Percentiles rank a stretch among this genome's conserved stretches.
These are phyloP conservation scores for Xenus cinereus DNA, from an alignment of 2,113 vertebrate genomes.

Conservation along the genomic window DNA sequence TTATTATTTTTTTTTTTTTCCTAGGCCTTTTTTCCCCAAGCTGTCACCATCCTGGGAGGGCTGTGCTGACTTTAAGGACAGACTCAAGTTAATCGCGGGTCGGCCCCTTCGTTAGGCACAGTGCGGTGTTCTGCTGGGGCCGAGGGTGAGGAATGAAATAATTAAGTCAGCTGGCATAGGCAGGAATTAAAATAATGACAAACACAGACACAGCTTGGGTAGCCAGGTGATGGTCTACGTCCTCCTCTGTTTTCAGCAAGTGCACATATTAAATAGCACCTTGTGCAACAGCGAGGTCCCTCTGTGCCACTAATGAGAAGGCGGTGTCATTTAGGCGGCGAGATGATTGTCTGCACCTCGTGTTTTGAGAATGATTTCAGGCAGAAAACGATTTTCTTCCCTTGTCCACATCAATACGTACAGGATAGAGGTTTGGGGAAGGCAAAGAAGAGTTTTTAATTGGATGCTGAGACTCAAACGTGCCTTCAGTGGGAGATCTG, in stretches of 20 bases:
- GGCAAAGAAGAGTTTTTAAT: neutral
- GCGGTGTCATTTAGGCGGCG: accelerated
- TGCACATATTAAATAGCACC: neutral
- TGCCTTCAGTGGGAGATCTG: neutral
- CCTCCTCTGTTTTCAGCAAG: neutral
- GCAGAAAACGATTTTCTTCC: neutral
- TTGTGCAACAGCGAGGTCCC: neutral
- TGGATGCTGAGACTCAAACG: neutral
- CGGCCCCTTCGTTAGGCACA: neutral
- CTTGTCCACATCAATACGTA: neutral
- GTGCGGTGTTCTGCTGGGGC: neutral
- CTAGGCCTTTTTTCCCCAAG: neutral
- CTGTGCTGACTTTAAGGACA: neutral
- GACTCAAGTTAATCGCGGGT: accelerated
- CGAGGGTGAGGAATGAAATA: neutral
- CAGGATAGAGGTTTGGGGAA: neutral
- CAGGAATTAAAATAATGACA: neutral
- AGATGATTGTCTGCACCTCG: neutral
- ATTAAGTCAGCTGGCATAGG: neutral
- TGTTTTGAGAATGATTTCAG: neutral
- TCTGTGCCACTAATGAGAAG: neutral
- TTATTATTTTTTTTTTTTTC: neutral
- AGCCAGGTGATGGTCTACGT: neutral
- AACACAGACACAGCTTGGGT: neutral
- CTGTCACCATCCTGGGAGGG: neutral